Conservation (phyloP, 2,888 invertebrate genomes). For the Microctonus brassicae region DNA sequence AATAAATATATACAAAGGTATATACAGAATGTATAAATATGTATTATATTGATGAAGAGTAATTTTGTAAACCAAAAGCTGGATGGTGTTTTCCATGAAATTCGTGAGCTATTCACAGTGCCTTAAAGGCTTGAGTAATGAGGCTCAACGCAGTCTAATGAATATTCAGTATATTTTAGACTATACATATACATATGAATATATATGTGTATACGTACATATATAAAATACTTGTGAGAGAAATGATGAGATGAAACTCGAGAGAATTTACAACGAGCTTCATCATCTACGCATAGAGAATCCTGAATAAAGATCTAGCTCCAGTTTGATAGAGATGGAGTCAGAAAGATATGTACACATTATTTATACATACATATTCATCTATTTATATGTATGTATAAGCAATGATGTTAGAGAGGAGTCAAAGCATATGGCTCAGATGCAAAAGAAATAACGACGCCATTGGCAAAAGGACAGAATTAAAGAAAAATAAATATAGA, state of each 20-base stretch:
- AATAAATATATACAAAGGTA: background rate
- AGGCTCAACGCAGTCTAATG: constrained; percentile 2
- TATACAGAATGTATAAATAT: background rate
- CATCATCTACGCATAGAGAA: background rate
- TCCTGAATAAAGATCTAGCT: background rate
- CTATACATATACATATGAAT: no score
- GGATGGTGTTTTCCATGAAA: background rate
- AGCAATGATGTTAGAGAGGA: no score
- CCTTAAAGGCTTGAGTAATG: constrained; percentile 8
- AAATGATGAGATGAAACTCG: background rate
- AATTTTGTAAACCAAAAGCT: no score
- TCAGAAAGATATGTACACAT: background rate
- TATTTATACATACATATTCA: background rate
- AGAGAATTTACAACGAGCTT: background rate
- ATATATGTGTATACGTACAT: background rate
- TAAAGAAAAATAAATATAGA: background rate
- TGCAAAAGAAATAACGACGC: no score
- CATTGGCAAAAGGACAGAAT: background rate
- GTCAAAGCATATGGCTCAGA: no score
- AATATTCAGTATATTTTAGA: no score
- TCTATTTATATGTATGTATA: no score
- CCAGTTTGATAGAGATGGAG: background rate
- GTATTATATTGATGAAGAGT: no score
- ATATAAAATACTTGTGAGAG: background rate
- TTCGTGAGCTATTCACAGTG: background rate